Percentiles rank a stretch among this genome's conserved stretches.
Evolutionary conservation across 35 echinoderm and acorn worm species (phyloP).

Genomic region (Ophioderma brevispina): DNA sequence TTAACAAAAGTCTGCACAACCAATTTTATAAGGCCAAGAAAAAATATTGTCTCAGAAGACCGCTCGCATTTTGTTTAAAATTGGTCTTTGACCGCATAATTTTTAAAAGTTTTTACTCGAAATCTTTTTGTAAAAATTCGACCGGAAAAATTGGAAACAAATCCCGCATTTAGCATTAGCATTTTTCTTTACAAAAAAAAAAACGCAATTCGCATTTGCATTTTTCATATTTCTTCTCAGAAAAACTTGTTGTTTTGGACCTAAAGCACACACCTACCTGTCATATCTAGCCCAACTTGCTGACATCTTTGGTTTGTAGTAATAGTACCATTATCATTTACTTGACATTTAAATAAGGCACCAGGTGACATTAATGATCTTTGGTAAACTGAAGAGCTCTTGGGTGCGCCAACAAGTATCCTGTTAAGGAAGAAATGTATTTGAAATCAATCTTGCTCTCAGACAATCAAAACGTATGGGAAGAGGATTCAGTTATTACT

Average conservation of each 20-base stretch:
- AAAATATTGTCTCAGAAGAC: too few relatives aligned
- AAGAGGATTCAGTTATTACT: too few relatives aligned
- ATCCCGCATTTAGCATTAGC: neutral
- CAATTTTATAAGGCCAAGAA: neutral
- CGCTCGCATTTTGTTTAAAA: too few relatives aligned
- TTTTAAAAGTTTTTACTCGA: neutral
- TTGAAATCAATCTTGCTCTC: too few relatives aligned
- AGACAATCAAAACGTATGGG: too few relatives aligned
- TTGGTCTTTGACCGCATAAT: too few relatives aligned
- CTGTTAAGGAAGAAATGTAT: neutral
- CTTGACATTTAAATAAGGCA: neutral
- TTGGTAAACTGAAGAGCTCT: neutral
- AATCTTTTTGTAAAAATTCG: neutral
- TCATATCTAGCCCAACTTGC: neutral
- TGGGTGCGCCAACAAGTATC: neutral
- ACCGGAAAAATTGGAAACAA: neutral
- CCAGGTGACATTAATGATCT: neutral
- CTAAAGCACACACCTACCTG: neutral
- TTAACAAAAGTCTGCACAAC: too few relatives aligned
- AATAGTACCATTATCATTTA: neutral
- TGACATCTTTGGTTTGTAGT: neutral
- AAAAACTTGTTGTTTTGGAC: neutral
- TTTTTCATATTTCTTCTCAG: too few relatives aligned
- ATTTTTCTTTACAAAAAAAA: neutral
- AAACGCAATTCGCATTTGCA: neutral